Base-by-base conservation (phyloP, 1,140 invertebrate genomes). In the Adoxophyes honmai region DNA sequence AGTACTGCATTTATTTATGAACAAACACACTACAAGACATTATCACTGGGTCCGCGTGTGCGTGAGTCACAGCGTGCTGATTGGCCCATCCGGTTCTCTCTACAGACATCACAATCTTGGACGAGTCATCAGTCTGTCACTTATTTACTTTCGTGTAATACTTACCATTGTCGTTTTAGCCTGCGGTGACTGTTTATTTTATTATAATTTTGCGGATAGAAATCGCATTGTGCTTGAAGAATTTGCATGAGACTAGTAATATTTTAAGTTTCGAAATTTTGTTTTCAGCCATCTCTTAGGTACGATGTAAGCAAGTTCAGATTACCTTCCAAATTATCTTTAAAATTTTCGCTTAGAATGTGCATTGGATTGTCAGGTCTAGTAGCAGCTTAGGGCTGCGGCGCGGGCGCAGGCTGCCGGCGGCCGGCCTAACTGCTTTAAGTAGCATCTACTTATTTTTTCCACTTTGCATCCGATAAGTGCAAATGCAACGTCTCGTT, bases 71-170 rank as follows among this genome's bases (percentile, higher is more conserved):
- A 64, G 60, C 63, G 59, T 62, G 68, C 61, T 79, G 80, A 86
- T 86, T 84, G 75, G 76, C 64, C 72, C 83, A 86, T 86, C 83
- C 83, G 76, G 80, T 66, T 73, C 68, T 44, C 39, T 73, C 71
- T 67, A 54, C 59, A 73, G 72, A 82, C 71, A 70, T 78, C 68
- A 75, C 61, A 77, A 78, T 28, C 75, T 73, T 60, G 68, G 70
- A n/a, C 63, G 64, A 78, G 62, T 68, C 60, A 57, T 56, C 34
- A 48, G 28, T 48, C 42, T 28, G 42, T 48, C 21, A 28, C n/a
- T 48, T 48, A 33, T 48, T 48, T 48, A 28, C 21, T 28, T 28
- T 28, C 21, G 2, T 28, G 21, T 28, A 6, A 28, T 28, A 28
- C 21, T 28, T 28, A 6, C 21, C 21, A 28, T 28, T 28, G 21